Base-by-base conservation (phyloP, 2,888 invertebrate species). In the Caenorhabditis wallacei region DNA sequence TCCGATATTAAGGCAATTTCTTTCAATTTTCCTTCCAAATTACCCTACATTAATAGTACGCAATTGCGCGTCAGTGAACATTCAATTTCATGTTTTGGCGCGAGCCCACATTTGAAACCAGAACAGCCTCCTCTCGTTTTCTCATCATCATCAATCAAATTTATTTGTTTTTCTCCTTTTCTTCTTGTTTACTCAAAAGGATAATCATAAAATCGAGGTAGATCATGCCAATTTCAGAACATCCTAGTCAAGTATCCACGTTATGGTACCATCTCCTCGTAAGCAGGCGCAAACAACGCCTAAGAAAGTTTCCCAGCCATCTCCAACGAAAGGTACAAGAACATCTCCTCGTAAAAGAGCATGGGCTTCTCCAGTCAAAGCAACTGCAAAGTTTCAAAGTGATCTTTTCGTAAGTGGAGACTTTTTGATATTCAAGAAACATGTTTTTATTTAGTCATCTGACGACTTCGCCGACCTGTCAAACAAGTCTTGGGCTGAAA, bases 401-500 rank as follows among this genome's bases (percentile, higher is more conserved):
- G 75, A 79, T 0, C 48, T 86, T 57, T 86, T 86, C 43, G 86
- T 86, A 16, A 82, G 85, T 80, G 43, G 4, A 7, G 35, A 2
- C 35, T 26, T 37, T n/a, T 61, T 8, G n/a, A 54, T 18, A 16
- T n/a, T n/a, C 26, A 16, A 43, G 20, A 16, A 8, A 22, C 26
- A 10, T 3, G 2, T 22, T 3, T 53, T 80, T 48, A 57, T n/a
- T n/a, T n/a, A 87, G 87, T 63, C 70, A 10, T 82, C 80, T 2
- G 72, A 79, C 0, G 87, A 88, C 10, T 86, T 87, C 51, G 79
- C 87, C 18, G 82, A 83, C 8, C 70, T 87, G 53, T 75, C 79
- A 7, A 87, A 89, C 80, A 81, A 72, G 13, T 89, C 89, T 5
- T 89, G 89, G 89, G 86, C 86, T 2, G 88, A 88, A 51, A 76